Evolutionary conservation across 2,797 vertebrate species (phyloP).

Genomic region (Nyctibius grandis): DNA sequence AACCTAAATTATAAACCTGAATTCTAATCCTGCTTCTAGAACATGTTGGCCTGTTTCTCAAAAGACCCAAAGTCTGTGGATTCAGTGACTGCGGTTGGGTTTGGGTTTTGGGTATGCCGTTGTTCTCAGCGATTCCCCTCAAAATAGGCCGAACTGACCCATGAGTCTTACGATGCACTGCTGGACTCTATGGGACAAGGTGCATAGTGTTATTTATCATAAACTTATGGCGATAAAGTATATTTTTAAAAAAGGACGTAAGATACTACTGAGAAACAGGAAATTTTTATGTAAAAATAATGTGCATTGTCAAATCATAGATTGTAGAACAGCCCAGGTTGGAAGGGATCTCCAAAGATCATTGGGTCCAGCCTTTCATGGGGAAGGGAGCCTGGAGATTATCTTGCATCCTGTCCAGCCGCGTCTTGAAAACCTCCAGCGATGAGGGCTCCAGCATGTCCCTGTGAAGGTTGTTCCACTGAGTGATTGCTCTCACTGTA

Average conservation of each 20-base stretch:
- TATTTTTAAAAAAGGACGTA: not conserved
- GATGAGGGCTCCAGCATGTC: not conserved
- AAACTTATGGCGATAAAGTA: too few species aligned
- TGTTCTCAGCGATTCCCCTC: not conserved
- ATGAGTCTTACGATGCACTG: fast-evolving
- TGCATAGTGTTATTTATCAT: not conserved
- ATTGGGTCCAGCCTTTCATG: not conserved
- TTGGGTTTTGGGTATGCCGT: not conserved
- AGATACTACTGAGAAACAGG: not conserved
- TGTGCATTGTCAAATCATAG: not conserved
- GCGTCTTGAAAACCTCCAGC: not conserved
- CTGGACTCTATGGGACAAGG: not conserved
- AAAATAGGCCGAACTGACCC: not conserved
- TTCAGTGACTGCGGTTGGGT: not conserved
- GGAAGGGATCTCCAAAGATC: not conserved
- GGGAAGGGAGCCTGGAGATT: not conserved
- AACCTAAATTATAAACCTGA: not conserved
- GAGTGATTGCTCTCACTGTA: not conserved
- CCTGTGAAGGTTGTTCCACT: not conserved
- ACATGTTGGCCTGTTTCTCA: not conserved
- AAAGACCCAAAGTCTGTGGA: not conserved
- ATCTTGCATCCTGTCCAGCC: not conserved
- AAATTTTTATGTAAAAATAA: not conserved
- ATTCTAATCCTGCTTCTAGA: not conserved
- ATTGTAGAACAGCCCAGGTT: not conserved